phyloP scores from a whole-genome alignment of 2,797 vertebrate species.

The Momotus momota region DNA sequence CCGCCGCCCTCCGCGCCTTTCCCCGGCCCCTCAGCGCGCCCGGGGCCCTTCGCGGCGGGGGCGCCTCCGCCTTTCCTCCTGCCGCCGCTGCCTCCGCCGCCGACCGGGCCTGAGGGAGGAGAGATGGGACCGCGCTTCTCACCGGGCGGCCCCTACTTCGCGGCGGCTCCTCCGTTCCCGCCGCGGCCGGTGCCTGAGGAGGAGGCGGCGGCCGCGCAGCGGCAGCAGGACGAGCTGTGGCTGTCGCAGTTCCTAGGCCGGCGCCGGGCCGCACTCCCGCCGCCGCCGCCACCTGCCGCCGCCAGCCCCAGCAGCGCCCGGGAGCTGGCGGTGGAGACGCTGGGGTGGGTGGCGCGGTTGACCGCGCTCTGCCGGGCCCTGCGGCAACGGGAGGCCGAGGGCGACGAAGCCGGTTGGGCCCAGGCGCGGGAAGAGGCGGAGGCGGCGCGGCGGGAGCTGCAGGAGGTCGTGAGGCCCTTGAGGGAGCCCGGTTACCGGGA shows the following conservation, averaged over 20 bases:
- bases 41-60: background rate
- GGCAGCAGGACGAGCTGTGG: constrained; percentile 18
- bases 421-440: background rate
- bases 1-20: background rate
- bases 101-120: background rate
- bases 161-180: background rate
- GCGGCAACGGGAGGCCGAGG: background rate
- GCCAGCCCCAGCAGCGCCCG: background rate
- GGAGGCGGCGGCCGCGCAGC: background rate
- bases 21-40: background rate
- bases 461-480: constrained; percentile 43
- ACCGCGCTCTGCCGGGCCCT: constrained; percentile 72
- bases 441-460: background rate
- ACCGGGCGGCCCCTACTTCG: background rate
- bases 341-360: constrained; percentile 73
- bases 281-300: background rate
- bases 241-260: constrained; percentile 1
- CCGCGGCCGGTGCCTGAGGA: background rate
- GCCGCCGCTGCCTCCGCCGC: background rate
- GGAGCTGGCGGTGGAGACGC: constrained; percentile 65
- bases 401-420: background rate
- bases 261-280: background rate
- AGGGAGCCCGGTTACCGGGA: constrained; percentile 61
- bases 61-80: background rate
- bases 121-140: background rate